Evolutionary conservation across 2,888 invertebrate species (phyloP), one percentile per base, ranked within the genome.

Genomic region (Sericinus montela): DNA sequence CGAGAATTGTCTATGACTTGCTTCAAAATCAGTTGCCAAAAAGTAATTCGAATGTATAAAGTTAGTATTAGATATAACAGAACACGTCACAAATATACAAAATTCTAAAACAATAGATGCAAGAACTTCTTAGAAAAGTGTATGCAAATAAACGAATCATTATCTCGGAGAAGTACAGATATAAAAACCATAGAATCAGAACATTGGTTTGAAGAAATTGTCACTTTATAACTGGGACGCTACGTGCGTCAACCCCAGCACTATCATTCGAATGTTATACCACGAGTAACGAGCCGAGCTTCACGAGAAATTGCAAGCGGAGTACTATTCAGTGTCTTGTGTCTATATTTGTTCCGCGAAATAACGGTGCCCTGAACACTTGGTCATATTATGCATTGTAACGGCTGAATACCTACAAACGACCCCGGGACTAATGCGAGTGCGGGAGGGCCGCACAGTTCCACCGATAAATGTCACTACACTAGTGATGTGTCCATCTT

Each of bases 311-410:
- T 57, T 56, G 60, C 57, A 50, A 54, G 53, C 51, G 51, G 51
- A 53, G 54, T 55, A 53, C 55, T 57, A 53, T 48, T 48, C 50
- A 54, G 47, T 45, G 51, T 53, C 56, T 56, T 60, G 52, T 53
- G 52, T 53, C 52, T 57, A 58, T 57, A 56, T 62, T 57, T 55
- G 56, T 61, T 63, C 56, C 47, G 42, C 23, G 54, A 59, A 53
- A 45, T 64, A 64, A 64, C 65, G 64, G 65, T 52, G 36, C 45
- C 45, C 53, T 50, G 35, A 51, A 44, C 50, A 53, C 49, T 51
- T 34, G 37, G 46, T 56, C 55, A 53, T 53, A 52, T 53, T 55
- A 60, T 61, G 58, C 58, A 55, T 58, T 57, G 54, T 60, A 56
- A 52, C 54, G 52, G 44, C 34, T 48, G 47, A 28, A 35, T 28